phyloP scores from a whole-genome alignment of 1,140 invertebrate species.

The Bradysia coprophila region DNA sequence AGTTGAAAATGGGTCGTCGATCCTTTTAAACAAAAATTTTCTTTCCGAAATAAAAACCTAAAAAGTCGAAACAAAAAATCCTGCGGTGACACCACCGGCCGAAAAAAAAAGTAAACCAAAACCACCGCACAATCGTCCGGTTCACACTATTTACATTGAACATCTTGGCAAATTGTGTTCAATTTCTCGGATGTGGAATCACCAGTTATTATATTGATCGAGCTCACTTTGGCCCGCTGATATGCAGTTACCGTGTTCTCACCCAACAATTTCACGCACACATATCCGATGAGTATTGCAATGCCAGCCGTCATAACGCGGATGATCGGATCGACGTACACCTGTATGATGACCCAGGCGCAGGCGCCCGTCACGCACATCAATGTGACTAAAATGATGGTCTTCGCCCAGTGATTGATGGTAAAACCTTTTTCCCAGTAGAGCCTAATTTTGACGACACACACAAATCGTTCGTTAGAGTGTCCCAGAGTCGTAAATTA shows the following conservation, averaged over 20 bases:
- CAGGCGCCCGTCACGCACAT: slow-evolving; percentile 56
- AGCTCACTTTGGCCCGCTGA: slow-evolving; percentile 72
- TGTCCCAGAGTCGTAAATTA: neutral
- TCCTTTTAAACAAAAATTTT: too few relatives aligned
- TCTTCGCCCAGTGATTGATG: slow-evolving; percentile 53
- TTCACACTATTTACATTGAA: slow-evolving; percentile 3
- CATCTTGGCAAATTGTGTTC: slow-evolving; percentile 21
- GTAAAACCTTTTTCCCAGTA: slow-evolving; percentile 68
- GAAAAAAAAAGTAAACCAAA: too few relatives aligned
- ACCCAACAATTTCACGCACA: slow-evolving; percentile 66
- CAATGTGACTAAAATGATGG: slow-evolving; percentile 42
- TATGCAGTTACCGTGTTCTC: slow-evolving; percentile 72
- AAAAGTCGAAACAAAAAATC: too few relatives aligned
- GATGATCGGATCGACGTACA: slow-evolving; percentile 58
- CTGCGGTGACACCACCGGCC: too few relatives aligned
- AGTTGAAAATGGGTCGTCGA: too few relatives aligned
- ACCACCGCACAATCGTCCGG: too few relatives aligned
- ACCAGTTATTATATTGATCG: slow-evolving; percentile 52
- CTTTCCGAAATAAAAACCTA: too few relatives aligned
- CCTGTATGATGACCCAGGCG: slow-evolving; percentile 64
- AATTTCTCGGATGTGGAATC: slow-evolving; percentile 17
- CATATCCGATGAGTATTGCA: slow-evolving; percentile 63
- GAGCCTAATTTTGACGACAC: slow-evolving; percentile 27
- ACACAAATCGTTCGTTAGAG: too few relatives aligned
- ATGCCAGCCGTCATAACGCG: slow-evolving; percentile 59